These are phyloP conservation scores for Pogonocherus hispidulus DNA, from an alignment of 2,888 invertebrate genomes.

Conservation along the genomic window DNA sequence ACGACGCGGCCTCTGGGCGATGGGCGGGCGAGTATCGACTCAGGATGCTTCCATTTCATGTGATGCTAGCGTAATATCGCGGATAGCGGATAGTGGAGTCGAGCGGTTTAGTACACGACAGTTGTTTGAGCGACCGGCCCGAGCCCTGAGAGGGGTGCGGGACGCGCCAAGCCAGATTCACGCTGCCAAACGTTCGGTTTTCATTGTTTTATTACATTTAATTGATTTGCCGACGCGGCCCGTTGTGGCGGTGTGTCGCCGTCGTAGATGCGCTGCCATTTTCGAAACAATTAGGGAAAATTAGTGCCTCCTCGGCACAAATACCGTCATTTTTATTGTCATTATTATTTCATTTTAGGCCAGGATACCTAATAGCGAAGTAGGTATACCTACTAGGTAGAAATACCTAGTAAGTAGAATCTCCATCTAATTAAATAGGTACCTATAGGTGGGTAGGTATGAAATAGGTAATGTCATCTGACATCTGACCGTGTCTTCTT, in stretches of 20 bases:
- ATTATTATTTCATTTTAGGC: too few species aligned
- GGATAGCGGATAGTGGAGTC: conserved; percentile 60
- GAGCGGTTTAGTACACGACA: conserved; percentile 66
- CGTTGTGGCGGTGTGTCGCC: neutral
- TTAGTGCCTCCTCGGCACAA: too few species aligned
- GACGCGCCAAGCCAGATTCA: conserved; percentile 61
- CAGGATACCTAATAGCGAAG: too few species aligned
- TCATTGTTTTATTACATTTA: conserved; percentile 61
- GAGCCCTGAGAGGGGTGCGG: conserved; percentile 48
- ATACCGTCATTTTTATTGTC: too few species aligned
- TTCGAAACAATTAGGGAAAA: conserved; percentile 10
- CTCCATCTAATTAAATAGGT: too few species aligned
- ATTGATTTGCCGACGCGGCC: conserved; percentile 49
- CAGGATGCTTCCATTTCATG: conserved; percentile 65
- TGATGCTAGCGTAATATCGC: conserved; percentile 65
- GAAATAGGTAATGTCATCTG: too few species aligned
- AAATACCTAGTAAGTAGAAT: too few species aligned
- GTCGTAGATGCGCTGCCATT: conserved; percentile 19
- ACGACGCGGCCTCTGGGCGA: conserved; percentile 35
- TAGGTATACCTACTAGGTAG: too few species aligned
- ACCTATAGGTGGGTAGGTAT: too few species aligned
- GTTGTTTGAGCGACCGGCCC: conserved; percentile 62
- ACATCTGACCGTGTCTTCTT: too few species aligned
- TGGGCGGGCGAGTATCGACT: conserved; percentile 62
- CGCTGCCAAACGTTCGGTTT: conserved; percentile 63